These are phyloP conservation scores for Carposina sasakii DNA, from an alignment of 1,140 invertebrate genomes.

Conservation along the genomic window DNA sequence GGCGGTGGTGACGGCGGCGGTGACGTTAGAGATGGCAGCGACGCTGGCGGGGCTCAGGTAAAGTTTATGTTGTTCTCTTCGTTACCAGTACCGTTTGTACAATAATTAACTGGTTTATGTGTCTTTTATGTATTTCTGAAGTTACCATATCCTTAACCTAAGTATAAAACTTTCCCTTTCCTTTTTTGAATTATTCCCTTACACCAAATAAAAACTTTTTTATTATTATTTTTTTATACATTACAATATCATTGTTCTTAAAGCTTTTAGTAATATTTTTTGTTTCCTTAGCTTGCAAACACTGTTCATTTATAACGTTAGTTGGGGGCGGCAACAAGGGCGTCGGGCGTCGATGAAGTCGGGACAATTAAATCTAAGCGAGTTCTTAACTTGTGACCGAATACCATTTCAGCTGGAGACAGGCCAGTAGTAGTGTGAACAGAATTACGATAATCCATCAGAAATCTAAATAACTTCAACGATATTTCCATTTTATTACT, in stretches of 20 bases:
- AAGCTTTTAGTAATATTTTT: neutral
- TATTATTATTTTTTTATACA: constrained; percentile 7
- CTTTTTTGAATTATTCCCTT: constrained; percentile 3
- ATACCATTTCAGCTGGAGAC: neutral
- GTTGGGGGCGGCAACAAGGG: neutral
- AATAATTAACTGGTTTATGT: constrained; percentile 6
- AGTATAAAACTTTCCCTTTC: constrained; percentile 3
- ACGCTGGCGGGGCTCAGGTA: neutral
- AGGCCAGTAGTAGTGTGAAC: neutral
- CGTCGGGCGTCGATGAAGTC: neutral
- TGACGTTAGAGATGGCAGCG: neutral
- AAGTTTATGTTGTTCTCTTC: neutral
- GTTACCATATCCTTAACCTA: constrained; percentile 1
- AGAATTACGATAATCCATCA: neutral
- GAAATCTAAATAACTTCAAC: neutral
- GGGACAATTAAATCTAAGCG: neutral
- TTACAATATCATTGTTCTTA: neutral
- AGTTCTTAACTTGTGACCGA: neutral
- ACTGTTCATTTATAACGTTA: neutral
- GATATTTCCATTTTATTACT: neutral
- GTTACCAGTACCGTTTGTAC: neutral
- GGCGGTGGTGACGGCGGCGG: neutral
- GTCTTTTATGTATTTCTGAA: neutral
- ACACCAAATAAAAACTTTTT: constrained; percentile 1
- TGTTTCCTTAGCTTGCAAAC: neutral